Evolutionary conservation across 2,888 invertebrate genomes (phyloP).

Genomic region (Heterodera filipjevi): DNA sequence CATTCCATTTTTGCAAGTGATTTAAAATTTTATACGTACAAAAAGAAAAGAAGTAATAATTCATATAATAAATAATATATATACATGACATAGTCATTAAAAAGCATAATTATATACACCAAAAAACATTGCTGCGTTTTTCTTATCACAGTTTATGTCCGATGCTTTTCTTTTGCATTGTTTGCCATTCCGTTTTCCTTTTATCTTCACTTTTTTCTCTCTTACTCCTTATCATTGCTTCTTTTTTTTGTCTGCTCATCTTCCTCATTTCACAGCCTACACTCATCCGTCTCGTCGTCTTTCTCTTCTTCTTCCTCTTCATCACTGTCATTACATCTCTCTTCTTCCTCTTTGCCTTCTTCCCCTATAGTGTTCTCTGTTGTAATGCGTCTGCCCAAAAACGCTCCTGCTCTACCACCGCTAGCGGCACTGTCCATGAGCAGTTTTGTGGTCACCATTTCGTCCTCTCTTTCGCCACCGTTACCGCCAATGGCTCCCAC

Average conservation of each 20-base stretch:
- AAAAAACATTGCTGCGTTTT: too few relatives aligned
- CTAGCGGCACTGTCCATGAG: background rate
- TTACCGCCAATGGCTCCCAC: background rate
- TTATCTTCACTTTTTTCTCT: background rate
- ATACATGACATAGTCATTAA: too few relatives aligned
- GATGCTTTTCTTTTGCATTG: background rate
- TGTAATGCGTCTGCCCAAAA: background rate
- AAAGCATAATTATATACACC: too few relatives aligned
- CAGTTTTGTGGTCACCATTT: background rate
- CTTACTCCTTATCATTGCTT: background rate
- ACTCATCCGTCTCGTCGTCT: background rate
- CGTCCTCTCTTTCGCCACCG: background rate
- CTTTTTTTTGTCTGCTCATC: background rate
- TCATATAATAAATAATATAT: too few relatives aligned
- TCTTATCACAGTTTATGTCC: too few relatives aligned
- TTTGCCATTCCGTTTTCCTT: background rate
- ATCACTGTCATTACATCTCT: too few relatives aligned
- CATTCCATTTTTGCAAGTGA: too few relatives aligned
- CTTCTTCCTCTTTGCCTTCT: background rate
- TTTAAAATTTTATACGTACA: too few relatives aligned
- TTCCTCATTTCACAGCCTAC: background rate
- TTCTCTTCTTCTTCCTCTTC: background rate
- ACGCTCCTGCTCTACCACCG: background rate
- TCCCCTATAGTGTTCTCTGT: slow-evolving; percentile 18
- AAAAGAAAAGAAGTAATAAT: slow-evolving; percentile 2